Percentiles rank a stretch among this genome's conserved stretches.
Evolutionary conservation across 2,888 invertebrate genomes (phyloP).

Genomic region (Pteria penguin): DNA sequence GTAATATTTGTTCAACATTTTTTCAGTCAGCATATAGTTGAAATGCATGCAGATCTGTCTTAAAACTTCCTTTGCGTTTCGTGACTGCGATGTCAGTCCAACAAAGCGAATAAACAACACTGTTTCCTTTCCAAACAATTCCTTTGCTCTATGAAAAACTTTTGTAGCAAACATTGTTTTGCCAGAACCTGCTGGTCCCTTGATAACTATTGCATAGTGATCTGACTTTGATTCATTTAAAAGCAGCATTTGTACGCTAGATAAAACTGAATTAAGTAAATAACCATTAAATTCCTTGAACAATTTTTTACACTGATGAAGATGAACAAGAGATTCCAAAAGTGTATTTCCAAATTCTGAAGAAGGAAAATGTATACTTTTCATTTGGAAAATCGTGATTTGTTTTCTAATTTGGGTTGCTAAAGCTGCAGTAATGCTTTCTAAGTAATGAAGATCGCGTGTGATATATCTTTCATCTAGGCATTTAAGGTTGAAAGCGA

Average conservation of each 20-base stretch:
- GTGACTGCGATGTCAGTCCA: constrained; percentile 50
- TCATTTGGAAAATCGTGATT: constrained; percentile 9
- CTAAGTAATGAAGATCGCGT: constrained; percentile 43
- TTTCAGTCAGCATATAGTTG: constrained; percentile 51
- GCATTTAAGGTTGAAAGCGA: constrained; percentile 17
- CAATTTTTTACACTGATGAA: constrained; percentile 48
- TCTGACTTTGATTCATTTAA: constrained; percentile 49
- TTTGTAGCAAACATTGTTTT: constrained; percentile 50
- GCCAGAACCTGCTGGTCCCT: constrained; percentile 48
- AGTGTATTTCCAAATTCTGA: constrained; percentile 8
- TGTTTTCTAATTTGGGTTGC: constrained; percentile 42
- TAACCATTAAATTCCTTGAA: constrained; percentile 19
- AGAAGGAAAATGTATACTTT: constrained; percentile 10
- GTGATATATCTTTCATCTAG: constrained; percentile 1
- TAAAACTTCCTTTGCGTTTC: constrained; percentile 46
- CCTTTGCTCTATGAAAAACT: constrained; percentile 48
- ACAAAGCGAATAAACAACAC: constrained; percentile 52
- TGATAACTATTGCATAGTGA: constrained; percentile 53
- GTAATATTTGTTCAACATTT: constrained; percentile 55
- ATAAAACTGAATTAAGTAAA: constrained; percentile 42
- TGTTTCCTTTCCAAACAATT: constrained; percentile 56
- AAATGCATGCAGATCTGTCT: constrained; percentile 52
- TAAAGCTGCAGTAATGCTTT: constrained; percentile 45
- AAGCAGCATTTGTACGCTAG: constrained; percentile 50
- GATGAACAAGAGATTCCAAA: constrained; percentile 49